Base-by-base conservation (phyloP, 2,888 invertebrate species). In the Parasteatoda lunata region DNA sequence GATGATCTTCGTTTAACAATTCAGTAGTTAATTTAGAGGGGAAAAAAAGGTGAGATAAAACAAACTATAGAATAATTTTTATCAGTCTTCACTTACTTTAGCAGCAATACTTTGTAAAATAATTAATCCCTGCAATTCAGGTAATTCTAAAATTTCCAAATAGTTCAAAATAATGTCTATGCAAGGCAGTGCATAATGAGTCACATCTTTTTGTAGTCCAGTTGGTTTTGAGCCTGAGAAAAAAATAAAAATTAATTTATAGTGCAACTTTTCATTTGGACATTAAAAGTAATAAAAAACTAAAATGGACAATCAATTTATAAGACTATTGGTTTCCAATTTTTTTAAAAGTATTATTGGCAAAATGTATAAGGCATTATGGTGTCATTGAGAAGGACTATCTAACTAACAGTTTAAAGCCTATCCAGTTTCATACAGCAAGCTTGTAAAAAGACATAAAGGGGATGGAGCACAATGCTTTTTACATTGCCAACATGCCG, bases 121-220 rank as follows among this genome's bases (percentile, higher is more conserved):
- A 30, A 92, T 90, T 45, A 92, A 90, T 15, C 91, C 92, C 69
- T 89, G 89, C 13, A 92, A 89, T 69, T 91, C 90, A 5, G 91
- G 90, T 51, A 90, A 88, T 83, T 92, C 91, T 59, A 92, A 90
- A 13, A 92, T 90, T 89, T 92, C 92, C 76, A 92, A 87, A 87
- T 91, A 92, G 71, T 91, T 91, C 77, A 90, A 89, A 45, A 91
- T 90, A 11, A 91, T 89, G 68, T 90, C 90, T 47, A 90, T 90
- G 77, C 91, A 91, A 6, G 91, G 92, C 5, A 92, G 89, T 0
- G 91, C 80, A 89, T 92, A 92, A 88, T 92, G 91, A 6, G 91
- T 91, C 3, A 89, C 90, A 89, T 91, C 90, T 8, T 81, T 88
- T 6, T 91, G 71, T 90, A 89, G 90, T 87, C 89, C 80, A 3